A percentile compares a stretch with the other conserved stretches of the same genome.
Conservation (phyloP, 2,797 vertebrate species). For the Acestrorhynchus altus region DNA sequence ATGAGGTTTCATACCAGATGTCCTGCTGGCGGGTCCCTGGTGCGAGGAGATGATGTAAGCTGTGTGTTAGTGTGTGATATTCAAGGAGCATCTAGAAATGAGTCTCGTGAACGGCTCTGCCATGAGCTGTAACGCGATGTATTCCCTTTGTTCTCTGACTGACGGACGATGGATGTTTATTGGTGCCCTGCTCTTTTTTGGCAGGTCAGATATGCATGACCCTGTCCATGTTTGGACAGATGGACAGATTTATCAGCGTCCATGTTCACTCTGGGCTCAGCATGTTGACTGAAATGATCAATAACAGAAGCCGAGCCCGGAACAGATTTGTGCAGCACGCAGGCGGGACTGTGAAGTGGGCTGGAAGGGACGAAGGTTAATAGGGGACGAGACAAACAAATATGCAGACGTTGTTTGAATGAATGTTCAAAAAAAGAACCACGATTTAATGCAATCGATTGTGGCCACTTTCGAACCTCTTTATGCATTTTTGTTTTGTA, state of each 20-base stretch:
- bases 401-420: neutral
- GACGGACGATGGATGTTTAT: neutral
- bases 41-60: neutral
- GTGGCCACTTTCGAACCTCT: neutral
- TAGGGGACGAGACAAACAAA: neutral
- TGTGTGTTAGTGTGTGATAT: neutral
- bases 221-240: constrained; percentile 33
- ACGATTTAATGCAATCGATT: neutral
- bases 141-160: neutral
- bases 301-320: constrained; percentile 18
- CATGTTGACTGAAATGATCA: constrained; percentile 32
- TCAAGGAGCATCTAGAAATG: neutral
- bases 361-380: constrained; percentile 4
- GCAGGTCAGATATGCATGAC: constrained; percentile 1
- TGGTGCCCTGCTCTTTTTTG: neutral
- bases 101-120: too few relatives aligned
- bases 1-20: too few relatives aligned
- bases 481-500: neutral
- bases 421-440: neutral
- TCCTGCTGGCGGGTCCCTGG: neutral
- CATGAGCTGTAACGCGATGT: neutral
- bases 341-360: neutral
- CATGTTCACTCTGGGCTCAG: constrained; percentile 15
- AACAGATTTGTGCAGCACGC: constrained; percentile 17
- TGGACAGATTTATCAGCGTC: constrained; percentile 27